These are phyloP conservation scores for Ectropis grisescens DNA, from an alignment of 1,140 invertebrate genomes.

Conservation along the genomic window DNA sequence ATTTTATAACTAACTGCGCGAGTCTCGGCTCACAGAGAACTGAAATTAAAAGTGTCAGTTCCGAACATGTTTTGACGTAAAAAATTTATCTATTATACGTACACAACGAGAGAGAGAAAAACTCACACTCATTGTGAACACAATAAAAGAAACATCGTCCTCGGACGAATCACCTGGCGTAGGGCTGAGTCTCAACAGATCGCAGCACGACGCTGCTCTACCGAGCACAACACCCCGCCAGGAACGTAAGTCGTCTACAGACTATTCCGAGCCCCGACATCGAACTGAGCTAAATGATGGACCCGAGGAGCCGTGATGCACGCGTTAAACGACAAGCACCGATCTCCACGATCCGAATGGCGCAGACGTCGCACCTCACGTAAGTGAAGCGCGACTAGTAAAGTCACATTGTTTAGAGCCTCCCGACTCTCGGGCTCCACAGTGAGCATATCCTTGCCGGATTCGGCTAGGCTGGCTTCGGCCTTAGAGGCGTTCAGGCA, in stretches of 20 bases:
- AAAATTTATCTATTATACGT: no score
- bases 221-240: conserved; percentile 74
- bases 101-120: no score
- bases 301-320: no score
- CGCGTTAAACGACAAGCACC: no score
- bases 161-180: conserved; percentile 53
- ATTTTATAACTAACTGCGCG: no score
- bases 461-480: conserved; percentile 77
- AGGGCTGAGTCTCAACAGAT: conserved; percentile 72
- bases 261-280: conserved; percentile 70
- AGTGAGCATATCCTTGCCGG: conserved; percentile 65
- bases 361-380: no score
- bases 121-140: no score
- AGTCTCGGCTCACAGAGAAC: no score
- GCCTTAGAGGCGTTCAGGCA: conserved; percentile 88
- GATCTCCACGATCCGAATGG: no score
- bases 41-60: no score
- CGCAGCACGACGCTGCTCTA: conserved; percentile 72
- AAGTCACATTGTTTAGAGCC: conserved; percentile 71
- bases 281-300: conserved; percentile 58
- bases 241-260: conserved; percentile 72
- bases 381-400: conserved; percentile 76
- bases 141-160: no score
- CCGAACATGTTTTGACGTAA: no score
- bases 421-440: conserved; percentile 67